Evolutionary conservation across 2,797 vertebrate genomes (phyloP), one percentile per base, ranked within the genome.

Genomic region (Xenops minutus): DNA sequence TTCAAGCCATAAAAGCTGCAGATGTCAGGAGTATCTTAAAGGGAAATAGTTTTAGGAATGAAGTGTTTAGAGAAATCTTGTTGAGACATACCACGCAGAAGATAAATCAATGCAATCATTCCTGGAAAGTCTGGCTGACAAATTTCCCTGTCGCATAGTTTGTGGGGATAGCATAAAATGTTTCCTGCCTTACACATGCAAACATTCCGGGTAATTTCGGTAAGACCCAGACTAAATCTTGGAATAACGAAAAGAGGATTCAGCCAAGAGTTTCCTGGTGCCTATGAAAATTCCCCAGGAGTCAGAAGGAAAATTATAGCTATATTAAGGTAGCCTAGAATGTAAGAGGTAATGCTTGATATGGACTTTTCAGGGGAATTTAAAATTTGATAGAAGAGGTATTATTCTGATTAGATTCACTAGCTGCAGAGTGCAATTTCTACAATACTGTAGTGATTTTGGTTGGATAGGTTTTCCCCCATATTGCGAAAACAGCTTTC

Each of bases 121-220:
- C 89, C 89, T 89, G 93, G 91, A 96, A 94, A 97, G 88, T 85
- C 92, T 97, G 96, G 91, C 95, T 97, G 97, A 97, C 96, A 96
- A 97, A 98, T 96, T 95, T 96, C 95, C 96, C 89, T 68, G 46
- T 94, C 55, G 59, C 80, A 90, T 79, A 85, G 61, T 95, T 95
- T 90, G 85, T 79, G 80, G 66, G 55, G 52, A 68, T 88, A 93
- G 66, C 59, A 95, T 89, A 94, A 95, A 96, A 91, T 82, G 39
- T 95, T 93, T 95, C 81, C 89, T 95, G 96, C 44, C 43, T 95
- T 81, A 88, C 37, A 90, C 91, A 94, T 69, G 72, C 80, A 92
- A 92, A 63, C 75, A 71, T 81, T 93, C 58, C 6, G 12, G 24
- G 48, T 81, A 92, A 87, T 92, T 95, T 96, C 82, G 46, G 79